A percentile compares a stretch with the other conserved stretches of the same genome.
These are phyloP conservation scores for Silurus asotus DNA, from an alignment of 2,113 vertebrate species.

Conservation along the genomic window DNA sequence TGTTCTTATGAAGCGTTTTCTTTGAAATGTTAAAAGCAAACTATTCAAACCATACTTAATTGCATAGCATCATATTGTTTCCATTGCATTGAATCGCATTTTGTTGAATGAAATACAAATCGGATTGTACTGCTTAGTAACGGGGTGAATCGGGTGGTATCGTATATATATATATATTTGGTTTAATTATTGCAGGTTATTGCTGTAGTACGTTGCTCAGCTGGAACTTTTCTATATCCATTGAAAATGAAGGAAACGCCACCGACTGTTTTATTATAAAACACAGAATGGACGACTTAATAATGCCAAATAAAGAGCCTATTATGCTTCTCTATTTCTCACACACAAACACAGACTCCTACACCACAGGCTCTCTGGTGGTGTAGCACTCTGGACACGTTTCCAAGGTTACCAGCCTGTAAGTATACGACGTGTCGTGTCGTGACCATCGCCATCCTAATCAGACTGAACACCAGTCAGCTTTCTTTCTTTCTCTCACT, in stretches of 20 bases:
- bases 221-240: conserved; percentile 16
- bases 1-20: no score
- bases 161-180: no score
- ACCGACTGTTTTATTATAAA: conserved; percentile 26
- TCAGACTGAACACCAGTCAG: background rate
- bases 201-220: background rate
- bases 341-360: conserved; percentile 15
- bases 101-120: no score
- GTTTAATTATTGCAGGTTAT: background rate
- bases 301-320: conserved; percentile 27
- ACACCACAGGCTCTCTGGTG: conserved; percentile 16
- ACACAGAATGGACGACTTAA: conserved; percentile 2
- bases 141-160: no score
- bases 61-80: no score
- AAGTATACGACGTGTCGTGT: conserved; percentile 23
- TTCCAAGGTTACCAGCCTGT: conserved; percentile 35
- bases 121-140: no score
- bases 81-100: no score
- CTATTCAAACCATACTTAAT: no score
- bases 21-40: no score
- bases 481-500: background rate
- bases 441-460: conserved; percentile 5
- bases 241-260: conserved; percentile 13
- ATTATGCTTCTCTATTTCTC: conserved; percentile 9
- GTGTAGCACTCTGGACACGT: conserved; percentile 26